Conservation (phyloP, 2,888 invertebrate species). For the Rhamnusium bicolor region DNA sequence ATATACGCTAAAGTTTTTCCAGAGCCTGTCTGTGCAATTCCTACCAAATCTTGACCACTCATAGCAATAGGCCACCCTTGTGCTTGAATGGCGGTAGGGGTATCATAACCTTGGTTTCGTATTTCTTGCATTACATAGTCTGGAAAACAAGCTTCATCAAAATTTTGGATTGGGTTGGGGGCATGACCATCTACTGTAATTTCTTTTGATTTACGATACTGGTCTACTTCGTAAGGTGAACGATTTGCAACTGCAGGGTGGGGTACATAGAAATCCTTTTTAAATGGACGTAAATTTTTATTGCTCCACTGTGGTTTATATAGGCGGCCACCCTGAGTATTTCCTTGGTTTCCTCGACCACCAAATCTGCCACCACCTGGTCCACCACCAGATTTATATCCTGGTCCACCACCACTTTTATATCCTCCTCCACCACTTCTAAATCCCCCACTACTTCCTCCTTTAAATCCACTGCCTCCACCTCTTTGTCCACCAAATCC, state of each 20-base stretch:
- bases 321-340: slow-evolving; percentile 71
- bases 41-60: slow-evolving; percentile 88
- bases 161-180: slow-evolving; percentile 85
- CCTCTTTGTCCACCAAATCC: slow-evolving; percentile 64
- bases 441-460: slow-evolving; percentile 27
- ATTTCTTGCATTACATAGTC: slow-evolving; percentile 84
- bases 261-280: slow-evolving; percentile 90
- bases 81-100: slow-evolving; percentile 90
- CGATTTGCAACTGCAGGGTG: slow-evolving; percentile 79
- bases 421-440: slow-evolving; percentile 69
- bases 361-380: slow-evolving; percentile 11
- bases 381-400: slow-evolving; percentile 60
- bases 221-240: slow-evolving; percentile 79
- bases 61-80: slow-evolving; percentile 92
- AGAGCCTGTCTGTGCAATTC: slow-evolving; percentile 89
- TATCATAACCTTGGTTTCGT: slow-evolving; percentile 78
- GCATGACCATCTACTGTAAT: slow-evolving; percentile 87
- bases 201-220: slow-evolving; percentile 84
- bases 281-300: slow-evolving; percentile 82
- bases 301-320: slow-evolving; percentile 83
- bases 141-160: slow-evolving; percentile 87
- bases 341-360: slow-evolving; percentile 42
- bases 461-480: slow-evolving; percentile 54
- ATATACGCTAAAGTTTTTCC: slow-evolving; percentile 89
- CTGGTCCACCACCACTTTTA: slow-evolving; percentile 55